Base-by-base conservation (phyloP, 2,797 vertebrate species). In the Avahi laniger region DNA sequence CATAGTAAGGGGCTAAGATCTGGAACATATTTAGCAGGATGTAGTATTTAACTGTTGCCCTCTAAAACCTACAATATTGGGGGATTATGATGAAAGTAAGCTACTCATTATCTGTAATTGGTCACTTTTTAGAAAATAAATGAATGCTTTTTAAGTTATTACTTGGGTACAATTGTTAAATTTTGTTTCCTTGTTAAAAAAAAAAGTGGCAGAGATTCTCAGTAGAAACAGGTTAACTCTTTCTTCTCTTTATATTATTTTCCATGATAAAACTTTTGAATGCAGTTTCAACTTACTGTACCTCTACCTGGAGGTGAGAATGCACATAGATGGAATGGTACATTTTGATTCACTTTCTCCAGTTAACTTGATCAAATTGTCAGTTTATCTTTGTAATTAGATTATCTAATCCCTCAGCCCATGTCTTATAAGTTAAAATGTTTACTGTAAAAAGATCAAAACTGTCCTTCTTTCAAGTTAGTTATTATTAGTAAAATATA, bases 41-140 rank as follows among this genome's bases (percentile, higher is more conserved):
- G 76, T 43, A 93, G 48, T 48, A 78, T 85, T 93, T 97, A 73
- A 97, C 0, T 81, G 22, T 91, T 89, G 28, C 30, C n/a, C 85
- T 97, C 95, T 97, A 88, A 96, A 92, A 89, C 17, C 91, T 93
- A 95, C 0, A 98, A 85, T 97, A 97, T 95, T 92, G 89, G 75
- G 93, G 67, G 86, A 97, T 97, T 97, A 98, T 98, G 88, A 96
- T 93, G 97, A 97, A 98, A 97, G 46, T 97, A 89, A 89, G 57
- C 89, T 73, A 95, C 75, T 93, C 59, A 96, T 98, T 98, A 98
- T 96, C 65, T 97, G n/a, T 98, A 98, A 98, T 95, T 97, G 91
- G 90, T 95, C 97, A 97, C 94, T 96, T 97, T 95, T 38, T 78
- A 97, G 26, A 96, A 91, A 93, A 93, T 93, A 97, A 97, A 92